These are phyloP conservation scores for Seira sanloemensis DNA, from an alignment of 2,888 invertebrate species.

Conservation along the genomic window DNA sequence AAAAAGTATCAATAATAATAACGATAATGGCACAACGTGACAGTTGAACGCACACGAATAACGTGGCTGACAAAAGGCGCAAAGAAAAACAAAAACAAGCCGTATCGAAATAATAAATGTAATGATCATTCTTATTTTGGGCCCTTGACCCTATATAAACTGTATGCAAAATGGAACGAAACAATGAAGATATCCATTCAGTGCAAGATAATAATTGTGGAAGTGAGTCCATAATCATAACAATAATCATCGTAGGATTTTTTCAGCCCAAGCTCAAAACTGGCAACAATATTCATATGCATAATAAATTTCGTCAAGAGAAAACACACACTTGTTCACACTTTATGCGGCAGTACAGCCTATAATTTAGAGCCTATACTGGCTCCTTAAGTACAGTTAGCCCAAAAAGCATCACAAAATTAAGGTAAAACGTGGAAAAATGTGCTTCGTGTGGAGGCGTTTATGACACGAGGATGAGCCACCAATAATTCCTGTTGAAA, in stretches of 20 bases:
- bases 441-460: background rate
- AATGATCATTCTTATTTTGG: constrained; percentile 20
- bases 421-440: constrained; percentile 3
- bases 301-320: background rate
- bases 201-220: background rate
- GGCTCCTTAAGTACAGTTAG: background rate
- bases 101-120: constrained; percentile 9
- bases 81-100: constrained; percentile 15
- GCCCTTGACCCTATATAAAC: constrained; percentile 54
- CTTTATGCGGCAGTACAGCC: background rate
- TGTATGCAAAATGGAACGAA: background rate
- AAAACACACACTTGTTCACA: constrained; percentile 19
- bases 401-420: constrained; percentile 3
- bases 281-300: constrained; percentile 10
- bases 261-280: background rate
- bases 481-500: background rate
- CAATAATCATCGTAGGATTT: constrained; percentile 27
- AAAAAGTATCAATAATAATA: constrained; percentile 22
- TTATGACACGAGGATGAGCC: constrained; percentile 3
- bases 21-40: constrained; percentile 32
- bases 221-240: constrained; percentile 21
- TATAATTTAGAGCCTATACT: constrained; percentile 8
- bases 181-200: background rate
- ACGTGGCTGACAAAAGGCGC: constrained; percentile 4
- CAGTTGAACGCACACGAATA: constrained; percentile 42